These are phyloP conservation scores for Thunnus thynnus DNA, from an alignment of 2,113 vertebrate species.

Conservation along the genomic window DNA sequence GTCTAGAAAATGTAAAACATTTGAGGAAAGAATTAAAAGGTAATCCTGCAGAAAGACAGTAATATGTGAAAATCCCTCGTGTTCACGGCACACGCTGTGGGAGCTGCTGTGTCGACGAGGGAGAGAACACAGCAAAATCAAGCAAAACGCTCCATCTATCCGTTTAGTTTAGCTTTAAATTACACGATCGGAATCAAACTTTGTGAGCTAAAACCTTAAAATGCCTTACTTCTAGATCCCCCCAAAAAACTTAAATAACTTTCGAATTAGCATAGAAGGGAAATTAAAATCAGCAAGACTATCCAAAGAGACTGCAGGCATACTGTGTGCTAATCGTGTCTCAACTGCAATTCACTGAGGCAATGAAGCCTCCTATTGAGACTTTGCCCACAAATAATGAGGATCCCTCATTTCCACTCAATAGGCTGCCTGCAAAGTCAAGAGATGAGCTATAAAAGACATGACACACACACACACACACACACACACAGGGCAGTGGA, in stretches of 20 bases:
- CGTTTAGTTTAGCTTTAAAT: neutral
- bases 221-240: slow-evolving; percentile 15
- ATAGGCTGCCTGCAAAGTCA: slow-evolving; percentile 49
- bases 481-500: neutral
- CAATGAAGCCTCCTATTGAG: slow-evolving; percentile 71
- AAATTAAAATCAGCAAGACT: slow-evolving; percentile 75
- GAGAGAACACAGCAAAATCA: neutral
- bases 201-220: neutral
- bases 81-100: neutral
- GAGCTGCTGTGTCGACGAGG: neutral
- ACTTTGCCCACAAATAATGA: slow-evolving; percentile 66
- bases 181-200: neutral
- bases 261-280: slow-evolving; percentile 67
- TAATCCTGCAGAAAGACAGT: no score
- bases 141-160: no score
- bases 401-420: slow-evolving; percentile 45
- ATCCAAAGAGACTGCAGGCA: slow-evolving; percentile 78
- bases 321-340: slow-evolving; percentile 73
- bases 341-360: slow-evolving; percentile 72
- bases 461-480: neutral
- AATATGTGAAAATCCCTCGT: no score
- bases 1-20: neutral
- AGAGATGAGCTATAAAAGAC: neutral
- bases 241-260: slow-evolving; percentile 69
- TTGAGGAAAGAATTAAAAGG: neutral